phyloP scores from a whole-genome alignment of 2,888 invertebrate genomes.

The Pemphredon lugubris region DNA sequence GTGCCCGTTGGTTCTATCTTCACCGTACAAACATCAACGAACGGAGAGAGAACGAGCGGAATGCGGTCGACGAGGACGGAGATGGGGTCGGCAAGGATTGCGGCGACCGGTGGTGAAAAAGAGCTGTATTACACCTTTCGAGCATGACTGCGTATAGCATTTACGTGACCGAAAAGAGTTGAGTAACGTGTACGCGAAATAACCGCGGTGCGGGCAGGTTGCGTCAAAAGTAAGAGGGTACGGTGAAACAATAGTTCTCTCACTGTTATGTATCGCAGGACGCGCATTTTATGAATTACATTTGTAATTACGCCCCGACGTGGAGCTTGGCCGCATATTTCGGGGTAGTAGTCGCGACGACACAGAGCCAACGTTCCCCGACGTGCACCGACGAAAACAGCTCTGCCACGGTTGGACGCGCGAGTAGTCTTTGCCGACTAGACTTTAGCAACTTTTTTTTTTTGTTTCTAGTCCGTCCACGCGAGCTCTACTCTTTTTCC shows the following conservation, averaged over 20 bases:
- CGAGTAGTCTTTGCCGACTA: conserved; percentile 13
- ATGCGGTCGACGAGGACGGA: conserved; percentile 3
- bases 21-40: conserved; percentile 4
- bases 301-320: conserved; percentile 69
- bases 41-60: background rate
- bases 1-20: conserved; percentile 31
- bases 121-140: conserved; percentile 36
- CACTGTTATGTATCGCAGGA: conserved; percentile 18
- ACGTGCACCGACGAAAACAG: conserved; percentile 41
- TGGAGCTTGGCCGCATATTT: conserved; percentile 61
- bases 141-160: conserved; percentile 6
- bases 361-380: conserved; percentile 24
- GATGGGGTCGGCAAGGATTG: conserved; percentile 9
- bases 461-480: conserved; percentile 52
- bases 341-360: conserved; percentile 35
- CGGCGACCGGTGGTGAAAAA: conserved; percentile 26
- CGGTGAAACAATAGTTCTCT: conserved; percentile 48
- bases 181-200: conserved; percentile 22
- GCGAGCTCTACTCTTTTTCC: conserved; percentile 6
- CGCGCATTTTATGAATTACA: conserved; percentile 70
- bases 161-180: conserved; percentile 22
- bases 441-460: conserved; percentile 57
- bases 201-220: conserved; percentile 21
- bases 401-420: conserved; percentile 43
- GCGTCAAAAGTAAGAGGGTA: conserved; percentile 51